Evolutionary conservation across 2,797 vertebrate species (phyloP), one percentile per base, ranked within the genome.

Genomic region (Gymnothorax javanicus): DNA sequence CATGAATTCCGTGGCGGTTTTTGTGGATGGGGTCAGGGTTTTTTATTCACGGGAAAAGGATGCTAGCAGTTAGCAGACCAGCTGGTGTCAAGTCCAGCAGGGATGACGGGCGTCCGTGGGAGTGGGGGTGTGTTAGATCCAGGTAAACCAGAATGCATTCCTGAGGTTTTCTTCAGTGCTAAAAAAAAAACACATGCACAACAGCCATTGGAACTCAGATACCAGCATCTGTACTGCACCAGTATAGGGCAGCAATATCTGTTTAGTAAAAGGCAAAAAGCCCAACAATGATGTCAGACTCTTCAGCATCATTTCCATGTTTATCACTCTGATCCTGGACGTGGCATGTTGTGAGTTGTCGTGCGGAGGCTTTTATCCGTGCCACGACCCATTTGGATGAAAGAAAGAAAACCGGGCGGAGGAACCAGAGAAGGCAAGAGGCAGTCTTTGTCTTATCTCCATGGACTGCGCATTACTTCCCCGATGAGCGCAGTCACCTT

Each of bases 401-500:
- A 20, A 79, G 75, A 52, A 33, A 23, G 50, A 15, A 50, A 0
- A 43, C 15, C 13, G 50, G 33, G 73, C 33, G 13, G 15, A 43
- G 33, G 73, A 15, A 15, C 9, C 12, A 43, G 33, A 75, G 71
- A 33, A 75, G 50, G 12, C 71, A 7, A 50, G 71, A 15, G 71
- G 69, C 33, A 9, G 33, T 6, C 11, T 75, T 17, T 25, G 13
- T 75, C 33, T 75, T 75, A 75, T 75, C 71, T 75, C 12, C 5
- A 27, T 73, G 33, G 71, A 13, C 71, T 15, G 8, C 12, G 69
- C 27, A 73, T 33, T 73, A 73, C 13, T 8, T 73, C 69, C 27
- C 69, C 12, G 62, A 67, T 67, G 73, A 33, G 50, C 33, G n/a
- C 75, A 54, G 75, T 79, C 75, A 79, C 75, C 75, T 79, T 79